phyloP scores from a whole-genome alignment of 2,113 vertebrate species.

The Caracal caracal region DNA sequence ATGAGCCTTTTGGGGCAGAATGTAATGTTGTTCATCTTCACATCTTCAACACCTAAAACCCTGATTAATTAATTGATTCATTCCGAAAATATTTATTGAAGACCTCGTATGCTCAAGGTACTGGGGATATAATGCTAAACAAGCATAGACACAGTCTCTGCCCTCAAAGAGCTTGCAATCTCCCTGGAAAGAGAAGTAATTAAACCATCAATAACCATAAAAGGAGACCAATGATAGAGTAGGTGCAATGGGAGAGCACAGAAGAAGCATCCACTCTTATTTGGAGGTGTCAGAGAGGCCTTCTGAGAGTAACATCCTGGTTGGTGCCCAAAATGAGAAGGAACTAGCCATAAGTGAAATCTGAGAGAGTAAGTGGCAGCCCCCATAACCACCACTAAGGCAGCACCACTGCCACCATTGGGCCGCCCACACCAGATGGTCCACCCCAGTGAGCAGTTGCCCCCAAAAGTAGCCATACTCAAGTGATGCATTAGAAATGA shows the following conservation, averaged over 20 bases:
- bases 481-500: not conserved
- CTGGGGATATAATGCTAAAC: not conserved
- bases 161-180: not conserved
- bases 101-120: not conserved
- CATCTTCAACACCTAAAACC: not conserved
- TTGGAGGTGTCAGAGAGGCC: not conserved
- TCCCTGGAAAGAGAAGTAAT: not conserved
- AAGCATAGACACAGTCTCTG: not conserved
- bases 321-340: not conserved
- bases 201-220: not conserved
- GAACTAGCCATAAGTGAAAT: not conserved
- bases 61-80: not conserved
- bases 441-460: not conserved
- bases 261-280: not conserved
- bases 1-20: not conserved
- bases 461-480: not conserved
- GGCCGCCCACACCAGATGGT: not conserved
- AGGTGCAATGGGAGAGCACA: not conserved
- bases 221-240: not conserved
- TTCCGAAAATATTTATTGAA: not conserved
- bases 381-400: not conserved
- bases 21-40: not conserved
- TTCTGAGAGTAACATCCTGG: not conserved
- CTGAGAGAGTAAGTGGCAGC: not conserved
- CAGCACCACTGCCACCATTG: not conserved